Percentiles rank a stretch among this genome's conserved stretches.
phyloP scores from a whole-genome alignment of 2,888 invertebrate species.

The Melanargia galathea region DNA sequence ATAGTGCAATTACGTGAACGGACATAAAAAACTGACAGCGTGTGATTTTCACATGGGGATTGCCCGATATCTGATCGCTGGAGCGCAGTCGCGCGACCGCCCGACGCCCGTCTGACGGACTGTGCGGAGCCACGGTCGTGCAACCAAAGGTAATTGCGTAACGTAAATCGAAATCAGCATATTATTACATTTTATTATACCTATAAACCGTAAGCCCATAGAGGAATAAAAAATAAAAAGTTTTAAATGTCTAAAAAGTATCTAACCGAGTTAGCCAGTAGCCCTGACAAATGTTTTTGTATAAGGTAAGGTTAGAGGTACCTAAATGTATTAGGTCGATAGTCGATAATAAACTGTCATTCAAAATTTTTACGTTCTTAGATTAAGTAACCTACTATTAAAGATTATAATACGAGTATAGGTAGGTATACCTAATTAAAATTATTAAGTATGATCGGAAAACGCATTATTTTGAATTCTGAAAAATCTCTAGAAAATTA shows the following conservation, averaged over 20 bases:
- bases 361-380: too few species aligned
- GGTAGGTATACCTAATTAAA: too few species aligned
- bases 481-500: too few species aligned
- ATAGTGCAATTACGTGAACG: slow-evolving; percentile 28
- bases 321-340: neutral
- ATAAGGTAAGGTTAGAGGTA: neutral
- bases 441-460: too few species aligned
- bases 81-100: slow-evolving; percentile 21
- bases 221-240: too few species aligned
- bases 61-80: slow-evolving; percentile 42
- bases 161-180: neutral
- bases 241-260: too few species aligned
- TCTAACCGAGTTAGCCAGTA: too few species aligned
- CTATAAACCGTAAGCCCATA: too few species aligned
- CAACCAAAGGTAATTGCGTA: slow-evolving; percentile 1
- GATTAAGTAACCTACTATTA: too few species aligned
- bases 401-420: too few species aligned
- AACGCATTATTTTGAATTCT: too few species aligned
- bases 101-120: neutral
- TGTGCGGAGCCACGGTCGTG: slow-evolving; percentile 19
- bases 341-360: too few species aligned
- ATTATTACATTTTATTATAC: neutral
- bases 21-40: slow-evolving; percentile 36
- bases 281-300: neutral
- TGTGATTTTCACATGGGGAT: slow-evolving; percentile 44